Percentiles rank a stretch among this genome's conserved stretches.
Evolutionary conservation across 1,140 invertebrate species (phyloP).

Genomic region (Neotoxoptera formosana): DNA sequence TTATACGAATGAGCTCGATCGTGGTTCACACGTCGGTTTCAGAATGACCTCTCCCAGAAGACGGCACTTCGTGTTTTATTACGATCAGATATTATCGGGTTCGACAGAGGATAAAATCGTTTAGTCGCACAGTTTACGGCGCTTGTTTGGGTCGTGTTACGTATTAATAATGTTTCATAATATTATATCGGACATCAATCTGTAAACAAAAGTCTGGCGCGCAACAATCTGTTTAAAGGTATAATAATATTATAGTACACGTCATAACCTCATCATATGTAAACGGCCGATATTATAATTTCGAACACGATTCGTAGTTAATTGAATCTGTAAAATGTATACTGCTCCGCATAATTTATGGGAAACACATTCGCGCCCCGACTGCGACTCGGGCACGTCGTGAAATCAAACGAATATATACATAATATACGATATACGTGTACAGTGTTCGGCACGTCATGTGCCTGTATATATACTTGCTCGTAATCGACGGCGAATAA

Average conservation of each 20-base stretch:
- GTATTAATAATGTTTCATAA: background rate
- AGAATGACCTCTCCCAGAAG: no score
- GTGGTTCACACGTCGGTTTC: background rate
- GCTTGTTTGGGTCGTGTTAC: background rate
- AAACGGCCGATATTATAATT: background rate
- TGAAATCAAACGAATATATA: background rate
- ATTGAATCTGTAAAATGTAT: background rate
- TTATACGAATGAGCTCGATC: background rate
- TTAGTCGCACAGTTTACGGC: no score
- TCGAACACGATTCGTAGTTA: background rate
- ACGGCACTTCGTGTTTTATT: background rate
- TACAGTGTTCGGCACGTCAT: background rate
- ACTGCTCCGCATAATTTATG: constrained; percentile 3
- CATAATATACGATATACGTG: no score
- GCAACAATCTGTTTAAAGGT: background rate
- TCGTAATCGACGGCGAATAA: background rate
- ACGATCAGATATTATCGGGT: background rate
- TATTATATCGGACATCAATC: no score
- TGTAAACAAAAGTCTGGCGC: background rate
- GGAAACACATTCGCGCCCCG: background rate
- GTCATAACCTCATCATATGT: background rate
- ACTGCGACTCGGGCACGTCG: background rate
- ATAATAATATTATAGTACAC: no score
- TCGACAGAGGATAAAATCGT: background rate
- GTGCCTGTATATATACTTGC: background rate